phyloP scores from a whole-genome alignment of 2,113 vertebrate genomes.

The Neotragus pygmaeus region DNA sequence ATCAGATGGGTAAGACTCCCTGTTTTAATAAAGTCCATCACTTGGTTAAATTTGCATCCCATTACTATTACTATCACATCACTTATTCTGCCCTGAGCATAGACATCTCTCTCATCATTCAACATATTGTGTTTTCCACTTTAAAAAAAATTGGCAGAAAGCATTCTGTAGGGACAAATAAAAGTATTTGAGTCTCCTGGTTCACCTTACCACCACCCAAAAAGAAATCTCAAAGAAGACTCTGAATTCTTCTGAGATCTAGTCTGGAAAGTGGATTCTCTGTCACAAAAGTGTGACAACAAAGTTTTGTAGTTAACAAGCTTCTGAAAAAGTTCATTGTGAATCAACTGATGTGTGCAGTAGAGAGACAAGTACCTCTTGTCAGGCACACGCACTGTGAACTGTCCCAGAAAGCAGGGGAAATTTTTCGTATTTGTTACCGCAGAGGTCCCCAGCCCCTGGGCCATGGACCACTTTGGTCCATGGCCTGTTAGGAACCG shows the following conservation, averaged over 20 bases:
- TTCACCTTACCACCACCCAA: neutral
- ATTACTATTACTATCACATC: constrained; percentile 50
- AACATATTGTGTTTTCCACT: constrained; percentile 40
- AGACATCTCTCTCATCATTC: constrained; percentile 53
- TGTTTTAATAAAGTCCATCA: constrained; percentile 70
- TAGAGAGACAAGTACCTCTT: neutral
- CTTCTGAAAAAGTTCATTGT: neutral
- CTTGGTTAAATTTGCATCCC: constrained; percentile 65
- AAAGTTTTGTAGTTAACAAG: neutral
- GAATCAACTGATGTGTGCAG: neutral
- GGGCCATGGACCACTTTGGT: neutral
- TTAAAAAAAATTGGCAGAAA: constrained; percentile 21
- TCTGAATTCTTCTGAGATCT: neutral
- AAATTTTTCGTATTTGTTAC: neutral
- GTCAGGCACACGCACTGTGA: neutral
- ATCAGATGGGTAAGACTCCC: constrained; percentile 66
- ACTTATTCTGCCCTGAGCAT: constrained; percentile 64
- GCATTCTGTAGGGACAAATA: constrained; percentile 9
- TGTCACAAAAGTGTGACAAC: neutral
- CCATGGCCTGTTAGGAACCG: neutral
- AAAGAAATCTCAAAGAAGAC: constrained; percentile 1
- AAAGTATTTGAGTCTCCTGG: constrained; percentile 5
- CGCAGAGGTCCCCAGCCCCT: neutral
- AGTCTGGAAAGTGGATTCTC: neutral
- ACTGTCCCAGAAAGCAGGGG: neutral